phyloP scores from a whole-genome alignment of 2,797 vertebrate genomes.

The Coregonus sp. region DNA sequence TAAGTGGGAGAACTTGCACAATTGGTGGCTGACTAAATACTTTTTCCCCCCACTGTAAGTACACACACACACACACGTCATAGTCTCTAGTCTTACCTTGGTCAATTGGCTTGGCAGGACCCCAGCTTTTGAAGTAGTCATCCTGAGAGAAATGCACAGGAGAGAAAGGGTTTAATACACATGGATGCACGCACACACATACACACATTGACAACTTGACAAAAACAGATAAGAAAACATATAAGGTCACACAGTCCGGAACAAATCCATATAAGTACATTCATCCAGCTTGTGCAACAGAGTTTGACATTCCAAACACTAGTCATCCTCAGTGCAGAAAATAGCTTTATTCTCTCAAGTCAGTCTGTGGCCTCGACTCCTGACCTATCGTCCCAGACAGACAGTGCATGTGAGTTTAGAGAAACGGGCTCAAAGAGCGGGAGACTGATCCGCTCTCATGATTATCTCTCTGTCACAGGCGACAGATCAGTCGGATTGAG shows the following conservation, averaged over 20 bases:
- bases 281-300: background rate
- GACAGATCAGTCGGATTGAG: slow-evolving; percentile 59
- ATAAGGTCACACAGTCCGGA: background rate
- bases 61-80: background rate
- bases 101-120: slow-evolving; percentile 12
- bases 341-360: background rate
- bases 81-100: slow-evolving; percentile 4
- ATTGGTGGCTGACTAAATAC: too few relatives aligned
- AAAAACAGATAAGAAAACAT: background rate
- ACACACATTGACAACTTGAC: background rate
- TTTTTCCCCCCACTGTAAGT: too few relatives aligned
- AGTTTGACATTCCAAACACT: background rate
- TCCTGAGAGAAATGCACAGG: slow-evolving; percentile 7
- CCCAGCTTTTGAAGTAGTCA: slow-evolving; percentile 20
- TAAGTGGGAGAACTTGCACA: too few relatives aligned
- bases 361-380: background rate
- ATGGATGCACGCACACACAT: too few relatives aligned
- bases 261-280: background rate
- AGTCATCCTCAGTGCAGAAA: background rate
- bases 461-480: slow-evolving; percentile 68
- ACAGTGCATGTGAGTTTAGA: background rate
- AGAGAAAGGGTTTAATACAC: background rate
- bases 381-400: background rate
- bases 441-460: slow-evolving; percentile 60
- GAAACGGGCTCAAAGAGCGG: background rate